These are phyloP conservation scores for Solenodon paradoxus DNA, from an alignment of 2,113 vertebrate genomes.

Conservation along the genomic window DNA sequence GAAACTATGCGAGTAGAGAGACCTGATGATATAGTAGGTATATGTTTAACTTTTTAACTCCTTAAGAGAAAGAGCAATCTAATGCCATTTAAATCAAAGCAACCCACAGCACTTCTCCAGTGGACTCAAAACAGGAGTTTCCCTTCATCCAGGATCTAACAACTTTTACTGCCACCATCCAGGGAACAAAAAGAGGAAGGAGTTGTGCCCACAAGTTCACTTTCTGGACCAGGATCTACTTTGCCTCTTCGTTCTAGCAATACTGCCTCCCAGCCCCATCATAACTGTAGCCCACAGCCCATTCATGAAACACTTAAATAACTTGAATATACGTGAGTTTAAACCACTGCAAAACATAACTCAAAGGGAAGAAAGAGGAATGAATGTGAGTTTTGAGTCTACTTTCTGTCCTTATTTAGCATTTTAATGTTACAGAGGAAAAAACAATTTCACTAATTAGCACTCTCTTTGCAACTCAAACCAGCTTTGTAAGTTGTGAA, in stretches of 20 bases:
- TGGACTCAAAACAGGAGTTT: neutral
- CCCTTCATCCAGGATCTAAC: neutral
- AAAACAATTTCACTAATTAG: neutral
- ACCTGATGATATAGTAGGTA: neutral
- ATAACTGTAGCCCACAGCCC: neutral
- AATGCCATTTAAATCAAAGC: neutral
- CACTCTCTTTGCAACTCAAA: neutral
- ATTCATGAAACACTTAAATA: neutral
- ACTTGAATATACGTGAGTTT: neutral
- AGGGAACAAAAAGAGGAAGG: neutral
- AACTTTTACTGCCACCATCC: slow-evolving; percentile 29
- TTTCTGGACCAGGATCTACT: neutral
- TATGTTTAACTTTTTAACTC: neutral
- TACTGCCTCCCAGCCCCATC: neutral
- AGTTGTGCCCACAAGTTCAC: neutral
- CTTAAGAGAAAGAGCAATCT: neutral
- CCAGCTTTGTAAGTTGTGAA: neutral
- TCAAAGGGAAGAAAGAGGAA: neutral
- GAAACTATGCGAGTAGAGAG: neutral
- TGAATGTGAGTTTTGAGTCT: neutral
- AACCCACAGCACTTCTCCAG: neutral
- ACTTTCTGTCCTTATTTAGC: neutral
- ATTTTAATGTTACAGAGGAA: neutral
- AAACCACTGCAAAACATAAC: neutral
- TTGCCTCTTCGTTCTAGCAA: neutral